Base-by-base conservation (phyloP, 2,888 invertebrate species). In the Drosophila borealis region DNA sequence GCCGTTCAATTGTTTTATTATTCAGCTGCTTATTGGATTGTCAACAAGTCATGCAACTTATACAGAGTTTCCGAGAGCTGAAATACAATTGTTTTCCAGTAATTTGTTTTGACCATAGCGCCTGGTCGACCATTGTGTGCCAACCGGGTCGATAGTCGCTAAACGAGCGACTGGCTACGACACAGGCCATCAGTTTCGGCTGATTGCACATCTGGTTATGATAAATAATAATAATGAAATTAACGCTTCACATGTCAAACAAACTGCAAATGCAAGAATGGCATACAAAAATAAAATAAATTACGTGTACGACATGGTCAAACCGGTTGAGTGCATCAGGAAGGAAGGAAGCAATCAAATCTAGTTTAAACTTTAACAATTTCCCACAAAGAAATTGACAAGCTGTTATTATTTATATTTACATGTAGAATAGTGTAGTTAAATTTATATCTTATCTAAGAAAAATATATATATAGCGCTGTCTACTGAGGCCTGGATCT, bases 121-220 rank as follows among this genome's bases (percentile, higher is more conserved):
- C 46, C 45, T 33, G 50, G 68, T 13, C 19, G 42, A 17, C 4
- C 11, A 17, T 39, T 55, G 55, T 55, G 55, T 36, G 36, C 55
- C 59, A 54, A 42, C 21, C 41, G 34, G 39, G 57, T 57, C 25
- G 37, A 46, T 50, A 50, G 49, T 65, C 72, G 68, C 71, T 75
- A 76, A 81, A 74, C 69, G 80, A 78, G 34, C 67, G 67, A 76
- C 50, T 73, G 78, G 72, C 49, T 74, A 29, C 60, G 78, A 54
- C 65, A 59, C 56, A 56, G 67, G 63, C 67, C 75, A 76, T 80
- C 74, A 76, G 86, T 84, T 84, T 70, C 61, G 63, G 65, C 77
- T 72, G 84, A 85, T 72, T 85, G 82, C 73, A 70, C 74, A 48
- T 19, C 34, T 44, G 55, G 55, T 63, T 60, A 67, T 75, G 75